Base-by-base conservation (phyloP, 1,140 invertebrate species). In the Chironomus striatipennis region DNA sequence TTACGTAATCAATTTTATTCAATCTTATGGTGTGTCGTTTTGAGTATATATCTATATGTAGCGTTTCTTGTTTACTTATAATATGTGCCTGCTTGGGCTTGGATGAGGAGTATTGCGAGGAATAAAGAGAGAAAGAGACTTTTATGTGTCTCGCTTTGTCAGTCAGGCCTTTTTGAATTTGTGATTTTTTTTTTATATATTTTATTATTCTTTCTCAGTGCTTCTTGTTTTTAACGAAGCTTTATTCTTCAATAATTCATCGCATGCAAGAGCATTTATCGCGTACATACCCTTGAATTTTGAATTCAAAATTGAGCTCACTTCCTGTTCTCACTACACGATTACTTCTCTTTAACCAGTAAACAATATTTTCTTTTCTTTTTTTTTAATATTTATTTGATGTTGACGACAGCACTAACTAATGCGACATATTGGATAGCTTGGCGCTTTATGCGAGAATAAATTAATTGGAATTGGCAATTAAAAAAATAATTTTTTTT, bases 1-100 rank as follows among this genome's bases (percentile, higher is more conserved):
- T 70, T 70, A 70, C 65, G 65, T 21, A 70, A 70, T 70, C 65
- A 70, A 70, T 70, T 70, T 70, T 70, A 70, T 70, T 70, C 65
- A 70, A 70, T 70, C 65, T 70, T 21, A 20, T 57, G n/a, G 47
- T 57, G 47, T 57, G 47, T 57, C 47, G 47, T 57, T 57, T 57
- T 12, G 12, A 57, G 12, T 57, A 57, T 57, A n/a, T 34, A 34
- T 34, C 24, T 57, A n/a, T 15, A 57, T 57, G 12, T 57, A n/a
- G 12, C 47, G 47, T 57, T 57, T 15, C 47, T 57, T 57, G 12
- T 57, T 57, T 12, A 57, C 47, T 57, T 57, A n/a, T 57, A n/a
- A n/a, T 57, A n/a, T n/a, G 47, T 57, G 24, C 24, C 24, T 34
- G n/a, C n/a, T n/a, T n/a, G n/a, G n/a, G n/a, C n/a, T n/a, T n/a